A percentile compares a stretch with the other conserved stretches of the same genome.
Conservation (phyloP, 2,888 invertebrate species). For the Drosophila antonietae region DNA sequence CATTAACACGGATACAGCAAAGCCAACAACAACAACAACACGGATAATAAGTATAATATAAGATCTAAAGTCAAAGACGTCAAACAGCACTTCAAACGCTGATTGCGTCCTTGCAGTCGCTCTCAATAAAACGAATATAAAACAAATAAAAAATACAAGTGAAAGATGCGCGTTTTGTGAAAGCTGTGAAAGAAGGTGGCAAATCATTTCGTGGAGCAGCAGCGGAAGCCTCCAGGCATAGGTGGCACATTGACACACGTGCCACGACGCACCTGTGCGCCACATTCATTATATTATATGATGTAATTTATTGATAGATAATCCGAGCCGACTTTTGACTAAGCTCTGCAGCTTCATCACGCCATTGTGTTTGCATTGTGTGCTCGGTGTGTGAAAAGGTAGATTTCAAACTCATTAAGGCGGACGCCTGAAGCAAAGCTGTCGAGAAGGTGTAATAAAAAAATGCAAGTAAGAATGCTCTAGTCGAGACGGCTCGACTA, state of each 20-base stretch:
- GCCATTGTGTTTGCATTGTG: conserved; percentile 17
- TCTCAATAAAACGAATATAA: not conserved
- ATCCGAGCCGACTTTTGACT: conserved; percentile 47
- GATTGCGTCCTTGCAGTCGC: conserved; percentile 59
- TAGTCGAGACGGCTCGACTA: no score
- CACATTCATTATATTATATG: conserved; percentile 22
- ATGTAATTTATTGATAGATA: conserved; percentile 62
- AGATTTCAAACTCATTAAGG: conserved; percentile 68
- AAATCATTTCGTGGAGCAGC: conserved; percentile 41
- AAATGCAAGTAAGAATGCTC: no score
- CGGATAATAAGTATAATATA: conserved; percentile 4
- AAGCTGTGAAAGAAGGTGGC: conserved; percentile 37
- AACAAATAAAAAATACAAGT: conserved; percentile 3
- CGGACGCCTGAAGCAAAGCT: conserved; percentile 8
- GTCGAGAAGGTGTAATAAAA: not conserved
- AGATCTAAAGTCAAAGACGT: conserved; percentile 70
- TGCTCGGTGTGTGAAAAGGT: conserved; percentile 2
- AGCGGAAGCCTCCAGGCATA: not conserved
- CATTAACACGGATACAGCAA: conserved; percentile 65
- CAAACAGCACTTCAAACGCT: conserved; percentile 62
- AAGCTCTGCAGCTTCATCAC: conserved; percentile 1
- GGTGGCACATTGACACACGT: conserved; percentile 19
- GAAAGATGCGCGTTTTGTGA: conserved; percentile 49
- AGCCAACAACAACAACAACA: conserved; percentile 27
- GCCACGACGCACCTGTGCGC: conserved; percentile 6